Evolutionary conservation across 1,140 invertebrate species (phyloP).

Genomic region (Drosophila kikkawai): DNA sequence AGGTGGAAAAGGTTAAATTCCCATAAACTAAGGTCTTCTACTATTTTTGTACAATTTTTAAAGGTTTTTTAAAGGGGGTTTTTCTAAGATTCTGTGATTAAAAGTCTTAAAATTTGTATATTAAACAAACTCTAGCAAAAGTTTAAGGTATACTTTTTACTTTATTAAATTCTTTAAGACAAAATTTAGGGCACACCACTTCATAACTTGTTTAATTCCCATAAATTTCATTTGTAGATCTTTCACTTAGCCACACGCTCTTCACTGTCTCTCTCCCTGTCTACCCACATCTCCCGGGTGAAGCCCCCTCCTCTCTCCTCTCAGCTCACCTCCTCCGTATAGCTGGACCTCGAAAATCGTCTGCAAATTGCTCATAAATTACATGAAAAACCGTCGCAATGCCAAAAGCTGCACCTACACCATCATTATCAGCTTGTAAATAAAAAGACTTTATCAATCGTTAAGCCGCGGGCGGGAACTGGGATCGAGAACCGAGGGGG

Average conservation of each 20-base stretch:
- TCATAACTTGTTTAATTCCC: slow-evolving; percentile 37
- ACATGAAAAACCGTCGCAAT: slow-evolving; percentile 66
- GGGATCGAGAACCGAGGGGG: neutral
- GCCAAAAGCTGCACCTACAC: slow-evolving; percentile 77
- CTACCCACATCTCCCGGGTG: neutral
- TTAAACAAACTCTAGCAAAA: neutral
- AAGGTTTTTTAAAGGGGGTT: neutral
- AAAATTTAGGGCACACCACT: neutral
- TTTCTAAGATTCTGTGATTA: neutral
- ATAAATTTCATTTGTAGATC: slow-evolving; percentile 49
- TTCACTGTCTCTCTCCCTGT: neutral
- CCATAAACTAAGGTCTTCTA: slow-evolving; percentile 2
- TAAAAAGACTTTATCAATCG: slow-evolving; percentile 83
- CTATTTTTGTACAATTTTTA: neutral
- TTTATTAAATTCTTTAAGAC: neutral
- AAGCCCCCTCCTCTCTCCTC: neutral
- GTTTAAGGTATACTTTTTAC: neutral
- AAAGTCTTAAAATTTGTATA: neutral
- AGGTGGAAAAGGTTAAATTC: slow-evolving; percentile 7
- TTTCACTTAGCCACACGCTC: slow-evolving; percentile 26
- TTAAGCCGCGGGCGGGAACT: slow-evolving; percentile 58
- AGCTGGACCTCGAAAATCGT: slow-evolving; percentile 37
- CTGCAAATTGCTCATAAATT: slow-evolving; percentile 75
- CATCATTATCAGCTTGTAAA: slow-evolving; percentile 83
- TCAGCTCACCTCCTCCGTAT: slow-evolving; percentile 9